phyloP scores from a whole-genome alignment of 2,113 vertebrate genomes.

The Phainopepla nitens region DNA sequence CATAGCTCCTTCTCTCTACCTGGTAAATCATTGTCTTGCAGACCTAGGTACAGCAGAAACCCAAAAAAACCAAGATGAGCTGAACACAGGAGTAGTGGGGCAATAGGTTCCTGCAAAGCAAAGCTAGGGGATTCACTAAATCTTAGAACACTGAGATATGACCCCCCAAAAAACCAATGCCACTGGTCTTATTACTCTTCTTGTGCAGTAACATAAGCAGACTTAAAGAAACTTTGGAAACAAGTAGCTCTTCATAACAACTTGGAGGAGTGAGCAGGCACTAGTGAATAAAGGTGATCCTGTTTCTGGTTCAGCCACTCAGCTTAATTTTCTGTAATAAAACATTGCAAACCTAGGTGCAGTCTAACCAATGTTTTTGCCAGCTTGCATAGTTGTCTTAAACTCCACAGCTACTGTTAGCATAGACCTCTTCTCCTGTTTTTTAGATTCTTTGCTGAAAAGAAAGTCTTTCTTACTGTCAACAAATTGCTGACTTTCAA shows the following conservation, averaged over 20 bases:
- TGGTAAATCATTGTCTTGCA: background rate
- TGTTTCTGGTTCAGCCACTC: background rate
- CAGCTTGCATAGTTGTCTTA: background rate
- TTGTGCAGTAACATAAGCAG: background rate
- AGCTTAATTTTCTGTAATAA: background rate
- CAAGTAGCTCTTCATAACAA: background rate
- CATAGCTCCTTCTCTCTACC: background rate
- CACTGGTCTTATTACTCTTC: background rate
- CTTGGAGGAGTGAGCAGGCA: background rate
- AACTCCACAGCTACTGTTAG: background rate
- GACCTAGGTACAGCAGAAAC: background rate
- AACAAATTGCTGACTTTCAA: conserved; percentile 31
- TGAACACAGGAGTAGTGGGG: background rate
- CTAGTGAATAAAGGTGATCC: background rate
- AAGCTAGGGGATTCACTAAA: background rate
- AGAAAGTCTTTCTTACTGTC: background rate
- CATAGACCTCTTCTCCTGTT: background rate
- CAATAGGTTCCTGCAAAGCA: background rate
- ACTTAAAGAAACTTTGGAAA: background rate
- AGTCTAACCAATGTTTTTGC: background rate
- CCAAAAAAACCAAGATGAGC: background rate
- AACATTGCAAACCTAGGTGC: background rate
- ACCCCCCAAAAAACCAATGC: rapidly evolving
- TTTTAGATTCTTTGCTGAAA: background rate
- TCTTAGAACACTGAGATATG: background rate